These are phyloP conservation scores for Ceratoteleas bidentatus DNA, from an alignment of 1,140 invertebrate genomes.

Conservation along the genomic window DNA sequence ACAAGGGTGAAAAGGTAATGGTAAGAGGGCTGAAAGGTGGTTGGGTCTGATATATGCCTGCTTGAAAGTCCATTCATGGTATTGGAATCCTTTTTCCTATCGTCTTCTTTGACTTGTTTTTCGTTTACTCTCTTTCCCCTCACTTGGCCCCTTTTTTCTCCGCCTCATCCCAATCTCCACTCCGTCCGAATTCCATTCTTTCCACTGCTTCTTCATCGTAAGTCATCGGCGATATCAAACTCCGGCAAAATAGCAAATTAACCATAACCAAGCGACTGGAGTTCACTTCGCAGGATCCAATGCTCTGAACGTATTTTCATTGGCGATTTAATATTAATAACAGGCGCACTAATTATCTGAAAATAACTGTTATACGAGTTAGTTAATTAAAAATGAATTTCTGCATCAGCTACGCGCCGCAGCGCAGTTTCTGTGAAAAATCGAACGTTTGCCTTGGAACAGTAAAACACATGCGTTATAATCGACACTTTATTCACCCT, in stretches of 20 bases:
- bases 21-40: slow-evolving; percentile 39
- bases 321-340: too few species aligned
- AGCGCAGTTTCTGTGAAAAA: too few species aligned
- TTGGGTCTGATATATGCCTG: slow-evolving; percentile 74
- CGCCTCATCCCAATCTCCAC: not conserved
- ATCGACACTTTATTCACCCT: too few species aligned
- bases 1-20: slow-evolving; percentile 53
- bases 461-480: too few species aligned
- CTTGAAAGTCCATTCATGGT: slow-evolving; percentile 78
- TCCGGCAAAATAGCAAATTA: not conserved
- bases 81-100: slow-evolving; percentile 68
- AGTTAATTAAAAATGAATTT: too few species aligned
- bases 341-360: too few species aligned
- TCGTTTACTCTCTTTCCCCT: slow-evolving; percentile 17
- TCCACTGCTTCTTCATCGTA: slow-evolving; percentile 29
- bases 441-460: too few species aligned
- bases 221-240: slow-evolving; percentile 14
- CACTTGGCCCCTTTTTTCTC: slow-evolving; percentile 17
- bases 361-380: too few species aligned
- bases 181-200: slow-evolving; percentile 28
- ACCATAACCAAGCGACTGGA: too few species aligned
- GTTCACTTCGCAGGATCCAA: too few species aligned
- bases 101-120: slow-evolving; percentile 22
- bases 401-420: too few species aligned
- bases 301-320: too few species aligned